Conservation (phyloP, 1,140 invertebrate genomes). For the Brachionus rubens region DNA sequence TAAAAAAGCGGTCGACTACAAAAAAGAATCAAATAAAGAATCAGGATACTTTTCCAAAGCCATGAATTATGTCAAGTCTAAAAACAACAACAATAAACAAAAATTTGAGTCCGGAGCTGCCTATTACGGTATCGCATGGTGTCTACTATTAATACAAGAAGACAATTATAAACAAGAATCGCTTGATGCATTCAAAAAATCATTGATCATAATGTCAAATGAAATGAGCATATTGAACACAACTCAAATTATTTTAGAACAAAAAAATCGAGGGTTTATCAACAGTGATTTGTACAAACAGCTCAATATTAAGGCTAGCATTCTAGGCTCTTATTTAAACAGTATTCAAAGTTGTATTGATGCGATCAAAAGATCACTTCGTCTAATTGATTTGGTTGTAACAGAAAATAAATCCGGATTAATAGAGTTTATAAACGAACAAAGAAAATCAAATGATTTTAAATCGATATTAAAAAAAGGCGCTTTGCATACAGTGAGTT, state of each 20-base stretch:
- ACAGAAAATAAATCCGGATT: background rate
- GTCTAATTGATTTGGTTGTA: background rate
- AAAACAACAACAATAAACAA: too few relatives aligned
- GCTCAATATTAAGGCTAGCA: background rate
- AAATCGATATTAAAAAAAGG: background rate
- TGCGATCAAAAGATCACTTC: background rate
- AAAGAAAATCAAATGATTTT: background rate
- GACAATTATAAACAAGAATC: background rate
- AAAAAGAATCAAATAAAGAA: too few relatives aligned
- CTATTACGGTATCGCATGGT: background rate
- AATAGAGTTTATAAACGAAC: background rate
- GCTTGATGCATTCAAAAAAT: background rate
- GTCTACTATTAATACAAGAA: background rate
- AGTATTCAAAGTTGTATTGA: background rate
- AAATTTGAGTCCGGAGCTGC: background rate
- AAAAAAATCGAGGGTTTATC: background rate
- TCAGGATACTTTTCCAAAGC: too few relatives aligned
- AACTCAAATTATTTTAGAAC: background rate
- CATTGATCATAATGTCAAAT: background rate
- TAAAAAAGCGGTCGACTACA: background rate
- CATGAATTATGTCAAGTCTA: too few relatives aligned
- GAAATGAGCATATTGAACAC: background rate
- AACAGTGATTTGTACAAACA: constrained; percentile 10
- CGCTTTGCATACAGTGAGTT: background rate
- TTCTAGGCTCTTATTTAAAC: constrained; percentile 10